phyloP scores from a whole-genome alignment of 2,888 invertebrate genomes.

The Thymelicus acteon region DNA sequence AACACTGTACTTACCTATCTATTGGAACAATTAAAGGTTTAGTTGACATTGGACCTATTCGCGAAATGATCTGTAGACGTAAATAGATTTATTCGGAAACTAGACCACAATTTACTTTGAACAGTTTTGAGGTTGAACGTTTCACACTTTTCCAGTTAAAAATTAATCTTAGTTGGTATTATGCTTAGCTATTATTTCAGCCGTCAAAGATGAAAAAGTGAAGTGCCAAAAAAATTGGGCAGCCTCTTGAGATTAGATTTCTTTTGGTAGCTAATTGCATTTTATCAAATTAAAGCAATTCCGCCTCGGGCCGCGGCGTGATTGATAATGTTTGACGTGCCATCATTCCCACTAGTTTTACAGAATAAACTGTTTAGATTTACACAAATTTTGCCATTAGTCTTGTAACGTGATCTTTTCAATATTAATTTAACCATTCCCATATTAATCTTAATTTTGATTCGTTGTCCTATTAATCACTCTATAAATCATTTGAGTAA shows the following conservation, averaged over 20 bases:
- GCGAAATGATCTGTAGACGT: no score
- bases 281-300: conserved; percentile 83
- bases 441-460: conserved; percentile 12
- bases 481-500: not conserved
- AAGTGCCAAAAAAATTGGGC: conserved; percentile 71
- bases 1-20: no score
- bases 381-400: conserved; percentile 74
- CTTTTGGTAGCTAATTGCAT: conserved; percentile 84
- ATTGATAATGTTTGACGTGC: conserved; percentile 81
- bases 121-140: not conserved
- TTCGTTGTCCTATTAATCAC: not conserved
- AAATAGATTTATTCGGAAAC: no score
- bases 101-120: no score
- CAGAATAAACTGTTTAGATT: conserved; percentile 83
- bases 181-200: conserved; percentile 54
- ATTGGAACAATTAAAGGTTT: no score
- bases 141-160: conserved; percentile 31
- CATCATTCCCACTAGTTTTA: conserved; percentile 75
- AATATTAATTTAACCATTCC: conserved; percentile 6
- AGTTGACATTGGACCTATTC: no score
- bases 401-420: conserved; percentile 50
- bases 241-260: conserved; percentile 80
- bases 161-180: conserved; percentile 45
- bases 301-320: conserved; percentile 68
- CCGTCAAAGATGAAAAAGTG: conserved; percentile 67